Percentiles rank a stretch among this genome's conserved stretches.
Conservation (phyloP, 1,140 invertebrate species). For the Manduca sexta region DNA sequence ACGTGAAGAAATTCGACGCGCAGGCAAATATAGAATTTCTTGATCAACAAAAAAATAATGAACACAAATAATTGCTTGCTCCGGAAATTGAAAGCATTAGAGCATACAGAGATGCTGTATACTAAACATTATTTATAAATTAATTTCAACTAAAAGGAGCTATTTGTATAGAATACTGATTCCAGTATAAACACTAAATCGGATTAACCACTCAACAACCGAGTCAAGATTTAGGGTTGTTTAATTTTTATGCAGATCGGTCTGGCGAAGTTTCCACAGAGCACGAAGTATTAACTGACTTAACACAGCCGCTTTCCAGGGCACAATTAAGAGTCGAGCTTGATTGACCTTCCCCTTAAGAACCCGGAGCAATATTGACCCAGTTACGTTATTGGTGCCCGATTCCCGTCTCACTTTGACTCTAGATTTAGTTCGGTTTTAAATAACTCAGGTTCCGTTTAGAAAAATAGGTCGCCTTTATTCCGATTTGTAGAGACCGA, state of each 20-base stretch:
- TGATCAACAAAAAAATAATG: no score
- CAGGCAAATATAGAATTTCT: no score
- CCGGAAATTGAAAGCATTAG: no score
- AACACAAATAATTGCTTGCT: no score
- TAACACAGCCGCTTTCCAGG: slow-evolving; percentile 12
- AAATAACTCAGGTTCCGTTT: neutral
- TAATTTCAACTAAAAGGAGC: no score
- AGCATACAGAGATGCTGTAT: no score
- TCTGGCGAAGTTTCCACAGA: slow-evolving; percentile 25
- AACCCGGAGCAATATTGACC: slow-evolving; percentile 9
- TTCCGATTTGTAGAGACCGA: no score
- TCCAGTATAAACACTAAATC: slow-evolving; percentile 12
- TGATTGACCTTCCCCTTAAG: slow-evolving; percentile 15
- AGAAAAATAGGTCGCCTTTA: no score
- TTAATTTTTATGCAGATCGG: slow-evolving; percentile 34
- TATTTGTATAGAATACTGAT: no score
- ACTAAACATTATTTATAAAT: no score
- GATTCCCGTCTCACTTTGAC: neutral
- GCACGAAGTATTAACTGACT: slow-evolving; percentile 27
- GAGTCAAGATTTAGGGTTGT: slow-evolving; percentile 14
- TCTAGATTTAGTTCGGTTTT: slow-evolving; percentile 1
- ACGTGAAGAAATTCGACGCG: no score
- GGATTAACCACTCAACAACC: slow-evolving; percentile 30
- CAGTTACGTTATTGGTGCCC: slow-evolving; percentile 5
- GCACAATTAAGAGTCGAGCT: slow-evolving; percentile 15